phyloP scores from a whole-genome alignment of 2,113 vertebrate genomes.

The Leucoraja erinaceus region DNA sequence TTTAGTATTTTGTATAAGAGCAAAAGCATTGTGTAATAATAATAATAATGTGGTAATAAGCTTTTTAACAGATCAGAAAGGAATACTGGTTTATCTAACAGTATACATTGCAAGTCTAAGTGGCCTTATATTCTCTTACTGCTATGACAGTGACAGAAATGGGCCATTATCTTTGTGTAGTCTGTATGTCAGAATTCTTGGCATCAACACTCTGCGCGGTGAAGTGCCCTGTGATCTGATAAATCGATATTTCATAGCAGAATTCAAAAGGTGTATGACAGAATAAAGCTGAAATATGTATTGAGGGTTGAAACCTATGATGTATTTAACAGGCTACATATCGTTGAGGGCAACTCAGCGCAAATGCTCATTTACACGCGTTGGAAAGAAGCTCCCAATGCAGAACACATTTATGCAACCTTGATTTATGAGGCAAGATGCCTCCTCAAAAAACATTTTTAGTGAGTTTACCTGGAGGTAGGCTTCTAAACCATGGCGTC shows the following conservation, averaged over 20 bases:
- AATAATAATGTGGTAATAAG: not conserved
- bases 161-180: constrained; percentile 43
- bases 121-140: not conserved
- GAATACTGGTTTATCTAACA: not conserved
- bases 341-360: not conserved
- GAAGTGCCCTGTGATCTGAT: constrained; percentile 44
- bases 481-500: constrained; percentile 81
- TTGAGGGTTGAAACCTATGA: not conserved
- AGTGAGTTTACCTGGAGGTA: constrained; percentile 77
- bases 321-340: constrained; percentile 35
- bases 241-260: constrained; percentile 46
- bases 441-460: not conserved
- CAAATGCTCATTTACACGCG: constrained; percentile 13
- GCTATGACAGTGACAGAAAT: constrained; percentile 45
- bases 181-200: constrained; percentile 45
- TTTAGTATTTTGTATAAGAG: not conserved
- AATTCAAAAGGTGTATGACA: constrained; percentile 28
- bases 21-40: not conserved
- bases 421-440: constrained; percentile 8
- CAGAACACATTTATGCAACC: constrained; percentile 1
- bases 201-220: constrained; percentile 42
- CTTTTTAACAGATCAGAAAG: constrained; percentile 8
- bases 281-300: constrained; percentile 35
- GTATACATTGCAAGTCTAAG: not conserved
- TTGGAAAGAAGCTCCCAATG: constrained; percentile 3